phyloP scores from a whole-genome alignment of 1,140 invertebrate species.

The Pseudobourletiella spinata region DNA sequence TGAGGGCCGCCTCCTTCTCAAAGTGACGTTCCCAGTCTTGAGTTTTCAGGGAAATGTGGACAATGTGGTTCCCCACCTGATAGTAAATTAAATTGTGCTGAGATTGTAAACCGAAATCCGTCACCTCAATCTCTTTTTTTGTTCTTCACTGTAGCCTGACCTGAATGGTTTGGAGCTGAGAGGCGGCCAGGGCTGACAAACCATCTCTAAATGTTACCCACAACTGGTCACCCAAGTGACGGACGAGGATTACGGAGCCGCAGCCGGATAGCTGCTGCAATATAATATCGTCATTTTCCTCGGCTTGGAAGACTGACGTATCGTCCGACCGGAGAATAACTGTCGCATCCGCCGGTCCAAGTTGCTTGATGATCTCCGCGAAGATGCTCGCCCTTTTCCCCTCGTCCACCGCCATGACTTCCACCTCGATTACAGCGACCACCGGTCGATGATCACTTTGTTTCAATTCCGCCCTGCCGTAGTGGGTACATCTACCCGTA shows the following conservation, averaged over 20 bases:
- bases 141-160: slow-evolving; percentile 39
- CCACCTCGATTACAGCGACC: slow-evolving; percentile 78
- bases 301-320: slow-evolving; percentile 49
- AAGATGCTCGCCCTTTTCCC: slow-evolving; percentile 65
- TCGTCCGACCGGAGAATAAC: slow-evolving; percentile 56
- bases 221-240: slow-evolving; percentile 80
- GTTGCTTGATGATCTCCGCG: slow-evolving; percentile 68
- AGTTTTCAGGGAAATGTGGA: slow-evolving; percentile 70
- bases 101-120: not conserved
- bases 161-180: slow-evolving; percentile 40
- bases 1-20: slow-evolving; percentile 69
- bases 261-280: slow-evolving; percentile 63
- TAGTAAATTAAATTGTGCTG: slow-evolving; percentile 27
- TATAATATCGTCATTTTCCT: slow-evolving; percentile 60
- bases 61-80: slow-evolving; percentile 56
- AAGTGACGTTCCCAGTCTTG: slow-evolving; percentile 71
- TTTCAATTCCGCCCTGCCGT: slow-evolving; percentile 87
- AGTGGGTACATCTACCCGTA: slow-evolving; percentile 73
- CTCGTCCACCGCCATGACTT: slow-evolving; percentile 67
- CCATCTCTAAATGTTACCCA: slow-evolving; percentile 84
- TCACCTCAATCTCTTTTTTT: slow-evolving; percentile 38
- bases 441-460: slow-evolving; percentile 97
- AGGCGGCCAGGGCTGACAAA: slow-evolving; percentile 67
- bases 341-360: slow-evolving; percentile 93
- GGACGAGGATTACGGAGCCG: slow-evolving; percentile 77